These are phyloP conservation scores for Eremobia ochroleuca DNA, from an alignment of 2,888 invertebrate genomes.

Conservation along the genomic window DNA sequence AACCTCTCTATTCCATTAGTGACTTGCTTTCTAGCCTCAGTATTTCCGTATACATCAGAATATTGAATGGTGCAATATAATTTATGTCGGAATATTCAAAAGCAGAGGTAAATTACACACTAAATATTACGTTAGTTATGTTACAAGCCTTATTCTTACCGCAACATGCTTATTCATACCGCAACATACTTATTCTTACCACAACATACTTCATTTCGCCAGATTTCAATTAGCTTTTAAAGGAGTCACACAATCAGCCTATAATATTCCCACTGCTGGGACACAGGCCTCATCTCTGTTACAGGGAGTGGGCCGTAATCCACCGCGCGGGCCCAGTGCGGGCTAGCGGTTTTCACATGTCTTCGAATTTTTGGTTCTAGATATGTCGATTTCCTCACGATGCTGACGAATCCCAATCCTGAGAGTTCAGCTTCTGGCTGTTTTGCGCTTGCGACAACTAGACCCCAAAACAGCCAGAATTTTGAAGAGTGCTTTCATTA, in stretches of 20 bases:
- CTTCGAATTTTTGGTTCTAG: neutral
- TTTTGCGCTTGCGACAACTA: neutral
- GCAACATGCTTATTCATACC: too few relatives aligned
- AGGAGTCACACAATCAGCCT: neutral
- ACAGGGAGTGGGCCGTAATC: too few relatives aligned
- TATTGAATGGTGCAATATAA: neutral
- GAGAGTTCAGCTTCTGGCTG: neutral
- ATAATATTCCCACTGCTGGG: neutral
- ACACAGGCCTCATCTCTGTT: too few relatives aligned
- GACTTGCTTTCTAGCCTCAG: neutral
- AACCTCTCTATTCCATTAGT: neutral
- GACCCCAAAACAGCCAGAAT: neutral
- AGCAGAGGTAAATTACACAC: neutral
- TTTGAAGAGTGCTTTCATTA: constrained; percentile 2
- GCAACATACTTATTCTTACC: too few relatives aligned
- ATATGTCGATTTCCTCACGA: neutral
- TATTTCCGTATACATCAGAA: neutral
- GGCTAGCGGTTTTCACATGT: neutral
- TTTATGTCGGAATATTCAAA: neutral
- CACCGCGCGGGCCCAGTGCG: neutral
- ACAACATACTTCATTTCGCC: neutral
- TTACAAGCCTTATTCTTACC: too few relatives aligned
- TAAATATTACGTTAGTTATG: neutral
- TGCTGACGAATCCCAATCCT: neutral
- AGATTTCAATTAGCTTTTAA: neutral